Evolutionary conservation across 1,140 invertebrate species (phyloP), one percentile per base, ranked within the genome.

Genomic region (Caenorhabditis brenneri): DNA sequence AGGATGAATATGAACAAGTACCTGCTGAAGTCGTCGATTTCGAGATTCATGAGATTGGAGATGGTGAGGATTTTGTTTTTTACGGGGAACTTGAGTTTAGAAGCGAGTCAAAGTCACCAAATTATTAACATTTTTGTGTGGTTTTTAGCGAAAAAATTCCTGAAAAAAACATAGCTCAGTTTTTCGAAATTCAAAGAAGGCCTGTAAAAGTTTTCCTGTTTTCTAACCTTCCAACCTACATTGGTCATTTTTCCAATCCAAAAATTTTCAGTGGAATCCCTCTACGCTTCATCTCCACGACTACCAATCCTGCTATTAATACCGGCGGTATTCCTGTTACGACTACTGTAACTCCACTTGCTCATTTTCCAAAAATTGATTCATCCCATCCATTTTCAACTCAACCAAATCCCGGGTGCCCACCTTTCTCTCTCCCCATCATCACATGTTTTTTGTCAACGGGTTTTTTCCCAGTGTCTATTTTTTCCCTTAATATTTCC

Each of bases 41-140:
- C 48, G 36, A 83, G 39, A 83, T 83, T 79, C 82, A 83, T 46
- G 82, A 83, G 53, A 83, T 83, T 83, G 82, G 82, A 55, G 82
- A 83, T 74, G 82, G 82, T 83, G 24, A 55, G 49, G n/a, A 16
- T 51, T 49, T 80, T 53, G 12, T 9, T 33, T 2, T 36, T 29
- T 19, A 3, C n/a, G 15, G 0, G 15, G 15, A 51, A n/a, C 6
- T 19, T n/a, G 49, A n/a, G 15, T 1, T n/a, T 51, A 19, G 15
- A 19, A 6, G 15, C 5, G 1, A 51, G 49, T 51, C 39, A n/a
- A n/a, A n/a, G n/a, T n/a, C n/a, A n/a, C n/a, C n/a, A n/a, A n/a
- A n/a, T n/a, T n/a, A n/a, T n/a, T n/a, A n/a, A n/a, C n/a, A n/a
- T n/a, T n/a, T n/a, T n/a, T n/a, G n/a, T n/a, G n/a, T n/a, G n/a